phyloP scores from a whole-genome alignment of 2,797 vertebrate genomes.

The Distichodus sexfasciatus region DNA sequence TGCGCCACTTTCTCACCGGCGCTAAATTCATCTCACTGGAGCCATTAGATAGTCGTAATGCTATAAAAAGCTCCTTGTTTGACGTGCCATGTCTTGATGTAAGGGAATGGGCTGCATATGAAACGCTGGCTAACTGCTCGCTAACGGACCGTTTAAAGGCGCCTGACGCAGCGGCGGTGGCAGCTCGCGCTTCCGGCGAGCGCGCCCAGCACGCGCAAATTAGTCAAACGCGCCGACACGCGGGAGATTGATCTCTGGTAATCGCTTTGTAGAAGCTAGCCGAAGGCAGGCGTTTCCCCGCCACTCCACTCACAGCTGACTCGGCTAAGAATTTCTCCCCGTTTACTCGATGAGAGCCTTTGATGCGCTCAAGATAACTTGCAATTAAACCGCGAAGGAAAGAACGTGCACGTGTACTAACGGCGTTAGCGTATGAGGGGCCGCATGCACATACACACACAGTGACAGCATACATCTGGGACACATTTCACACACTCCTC shows the following conservation, averaged over 20 bases:
- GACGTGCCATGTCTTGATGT: constrained; percentile 27
- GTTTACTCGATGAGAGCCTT: constrained; percentile 18
- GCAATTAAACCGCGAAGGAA: constrained; percentile 30
- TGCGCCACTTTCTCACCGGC: constrained; percentile 18
- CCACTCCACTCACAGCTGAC: constrained; percentile 10
- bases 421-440: background rate
- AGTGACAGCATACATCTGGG: constrained; percentile 46
- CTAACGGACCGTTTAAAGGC: constrained; percentile 26
- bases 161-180: constrained; percentile 3
- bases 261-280: constrained; percentile 16
- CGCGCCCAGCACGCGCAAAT: background rate
- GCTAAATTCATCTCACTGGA: constrained; percentile 33
- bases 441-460: constrained; percentile 9
- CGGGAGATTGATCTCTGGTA: background rate
- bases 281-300: background rate
- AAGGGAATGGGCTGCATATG: constrained; percentile 8
- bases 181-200: background rate
- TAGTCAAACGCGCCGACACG: background rate
- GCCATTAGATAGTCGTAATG: constrained; percentile 36
- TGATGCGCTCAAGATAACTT: constrained; percentile 15
- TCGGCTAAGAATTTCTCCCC: background rate
- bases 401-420: constrained; percentile 10
- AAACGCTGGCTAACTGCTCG: constrained; percentile 21
- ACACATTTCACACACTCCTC: constrained; percentile 43
- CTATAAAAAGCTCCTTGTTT: constrained; percentile 31